These are phyloP conservation scores for Acipenser transmontanus DNA, from an alignment of 2,797 vertebrate species.

Conservation along the genomic window DNA sequence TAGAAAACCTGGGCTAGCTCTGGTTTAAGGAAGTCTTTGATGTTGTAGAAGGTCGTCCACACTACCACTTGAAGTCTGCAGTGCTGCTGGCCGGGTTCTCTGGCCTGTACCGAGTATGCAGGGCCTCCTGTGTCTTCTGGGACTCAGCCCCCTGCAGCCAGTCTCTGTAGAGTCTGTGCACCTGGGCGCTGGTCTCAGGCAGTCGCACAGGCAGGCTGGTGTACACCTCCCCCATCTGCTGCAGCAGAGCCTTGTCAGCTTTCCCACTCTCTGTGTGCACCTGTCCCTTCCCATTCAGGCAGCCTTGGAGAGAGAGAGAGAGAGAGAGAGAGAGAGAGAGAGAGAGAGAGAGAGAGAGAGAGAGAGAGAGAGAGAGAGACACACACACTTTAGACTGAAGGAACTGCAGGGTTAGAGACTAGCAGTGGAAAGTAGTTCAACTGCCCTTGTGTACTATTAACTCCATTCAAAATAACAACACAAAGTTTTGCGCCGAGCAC, in stretches of 20 bases:
- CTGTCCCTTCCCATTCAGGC: conserved; percentile 86
- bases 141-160: conserved; percentile 85
- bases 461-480: background rate
- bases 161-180: conserved; percentile 78
- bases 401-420: background rate
- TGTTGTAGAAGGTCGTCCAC: background rate
- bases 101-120: conserved; percentile 70
- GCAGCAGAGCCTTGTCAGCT: conserved; percentile 67
- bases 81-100: conserved; percentile 28
- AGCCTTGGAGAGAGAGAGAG: conserved; percentile 55
- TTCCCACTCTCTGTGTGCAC: conserved; percentile 64
- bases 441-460: background rate
- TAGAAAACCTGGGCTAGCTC: no score
- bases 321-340: background rate
- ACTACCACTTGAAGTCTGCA: conserved; percentile 64
- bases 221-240: conserved; percentile 84
- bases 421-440: no score
- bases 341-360: background rate
- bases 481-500: background rate
- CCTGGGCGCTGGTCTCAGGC: conserved; percentile 60
- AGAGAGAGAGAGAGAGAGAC: background rate
- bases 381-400: background rate
- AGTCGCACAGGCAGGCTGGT: conserved; percentile 67
- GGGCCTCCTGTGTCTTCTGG: conserved; percentile 48
- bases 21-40: no score